These are phyloP conservation scores for Oreochromis mossambicus DNA, from an alignment of 2,797 vertebrate genomes.

Conservation along the genomic window DNA sequence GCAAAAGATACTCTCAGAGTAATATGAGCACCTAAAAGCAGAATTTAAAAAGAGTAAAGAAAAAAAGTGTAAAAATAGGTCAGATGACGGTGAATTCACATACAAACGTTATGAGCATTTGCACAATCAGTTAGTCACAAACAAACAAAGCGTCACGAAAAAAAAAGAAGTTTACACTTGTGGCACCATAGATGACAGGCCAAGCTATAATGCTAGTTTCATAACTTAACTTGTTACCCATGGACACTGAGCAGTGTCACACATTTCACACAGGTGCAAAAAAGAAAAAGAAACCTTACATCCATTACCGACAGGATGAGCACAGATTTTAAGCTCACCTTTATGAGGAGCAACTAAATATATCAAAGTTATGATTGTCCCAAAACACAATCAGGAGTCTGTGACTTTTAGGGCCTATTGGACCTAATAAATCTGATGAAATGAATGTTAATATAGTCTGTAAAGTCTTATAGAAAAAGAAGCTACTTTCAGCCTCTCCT, in stretches of 20 bases:
- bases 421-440: slow-evolving; percentile 5
- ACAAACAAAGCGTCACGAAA: neutral
- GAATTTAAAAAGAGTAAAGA: neutral
- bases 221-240: neutral
- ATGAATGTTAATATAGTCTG: neutral
- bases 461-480: neutral
- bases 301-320: neutral
- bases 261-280: neutral
- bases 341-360: slow-evolving; percentile 22
- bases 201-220: neutral
- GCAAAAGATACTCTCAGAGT: slow-evolving; percentile 25
- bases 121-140: neutral
- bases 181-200: neutral
- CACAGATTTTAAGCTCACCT: neutral
- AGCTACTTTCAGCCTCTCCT: neutral
- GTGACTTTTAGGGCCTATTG: neutral
- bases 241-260: neutral
- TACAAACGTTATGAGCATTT: neutral
- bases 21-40: slow-evolving; percentile 18
- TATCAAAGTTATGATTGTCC: slow-evolving; percentile 52
- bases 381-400: neutral
- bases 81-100: neutral
- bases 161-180: neutral
- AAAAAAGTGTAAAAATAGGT: slow-evolving; percentile 1
- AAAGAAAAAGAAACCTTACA: rapidly evolving